Percentiles rank a stretch among this genome's conserved stretches.
These are phyloP conservation scores for Muscicapa adusta DNA, from an alignment of 2,113 vertebrate species.

Conservation along the genomic window DNA sequence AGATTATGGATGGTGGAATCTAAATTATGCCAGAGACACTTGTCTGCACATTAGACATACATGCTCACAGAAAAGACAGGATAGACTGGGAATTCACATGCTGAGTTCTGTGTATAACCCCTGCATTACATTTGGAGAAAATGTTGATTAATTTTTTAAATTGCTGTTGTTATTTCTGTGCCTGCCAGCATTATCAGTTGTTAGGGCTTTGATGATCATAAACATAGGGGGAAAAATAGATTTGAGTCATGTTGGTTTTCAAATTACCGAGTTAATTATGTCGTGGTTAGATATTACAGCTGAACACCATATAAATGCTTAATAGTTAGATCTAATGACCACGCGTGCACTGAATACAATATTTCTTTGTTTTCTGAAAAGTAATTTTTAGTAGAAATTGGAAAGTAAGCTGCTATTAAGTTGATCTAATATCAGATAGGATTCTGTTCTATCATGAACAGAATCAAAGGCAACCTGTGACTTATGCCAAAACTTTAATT, in stretches of 20 bases:
- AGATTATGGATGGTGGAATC: background rate
- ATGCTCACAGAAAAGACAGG: background rate
- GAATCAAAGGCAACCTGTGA: background rate
- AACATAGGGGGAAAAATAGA: background rate
- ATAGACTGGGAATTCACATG: background rate
- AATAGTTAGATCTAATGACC: background rate
- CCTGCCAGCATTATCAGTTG: background rate
- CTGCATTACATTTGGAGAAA: background rate
- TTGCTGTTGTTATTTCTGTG: constrained; percentile 1
- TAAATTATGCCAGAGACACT: background rate
- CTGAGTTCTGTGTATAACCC: background rate
- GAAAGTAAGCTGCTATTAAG: background rate
- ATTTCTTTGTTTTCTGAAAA: background rate
- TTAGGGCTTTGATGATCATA: background rate
- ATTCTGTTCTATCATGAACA: background rate
- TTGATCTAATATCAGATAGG: background rate
- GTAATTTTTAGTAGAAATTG: background rate
- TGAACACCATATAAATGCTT: background rate
- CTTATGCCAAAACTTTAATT: background rate
- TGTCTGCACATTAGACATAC: background rate
- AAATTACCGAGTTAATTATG: constrained; percentile 10
- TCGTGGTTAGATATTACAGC: background rate
- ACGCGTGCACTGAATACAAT: background rate
- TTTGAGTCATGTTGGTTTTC: constrained; percentile 4
- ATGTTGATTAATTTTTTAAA: constrained; percentile 13